Conservation (phyloP, 2,797 vertebrate genomes). For the Carapus acus region DNA sequence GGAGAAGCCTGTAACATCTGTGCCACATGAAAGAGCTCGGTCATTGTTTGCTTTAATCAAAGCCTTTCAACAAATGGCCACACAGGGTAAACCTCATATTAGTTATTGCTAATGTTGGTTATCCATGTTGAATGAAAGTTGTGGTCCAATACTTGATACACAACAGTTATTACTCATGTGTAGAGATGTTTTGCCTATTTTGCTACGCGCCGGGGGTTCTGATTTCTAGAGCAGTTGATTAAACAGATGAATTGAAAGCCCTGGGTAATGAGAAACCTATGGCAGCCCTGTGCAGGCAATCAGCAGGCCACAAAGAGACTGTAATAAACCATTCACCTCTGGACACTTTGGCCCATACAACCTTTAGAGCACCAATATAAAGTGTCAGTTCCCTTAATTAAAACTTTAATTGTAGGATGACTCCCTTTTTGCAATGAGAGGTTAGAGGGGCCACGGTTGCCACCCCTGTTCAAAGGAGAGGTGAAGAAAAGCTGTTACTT, state of each 20-base stretch:
- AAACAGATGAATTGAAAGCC: slow-evolving; percentile 74
- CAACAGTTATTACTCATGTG: slow-evolving; percentile 36
- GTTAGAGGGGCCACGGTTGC: slow-evolving; percentile 57
- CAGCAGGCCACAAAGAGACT: slow-evolving; percentile 63
- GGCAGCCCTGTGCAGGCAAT: slow-evolving; percentile 67
- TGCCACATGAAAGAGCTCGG: no score
- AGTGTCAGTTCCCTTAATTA: slow-evolving; percentile 78
- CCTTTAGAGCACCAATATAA: slow-evolving; percentile 67
- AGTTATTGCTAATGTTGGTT: slow-evolving; percentile 28
- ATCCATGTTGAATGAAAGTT: slow-evolving; percentile 19
- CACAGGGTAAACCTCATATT: slow-evolving; percentile 34
- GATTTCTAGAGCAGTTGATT: slow-evolving; percentile 73
- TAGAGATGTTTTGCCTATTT: slow-evolving; percentile 46
- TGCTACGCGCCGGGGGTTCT: slow-evolving; percentile 42
- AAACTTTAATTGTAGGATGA: slow-evolving; percentile 76
- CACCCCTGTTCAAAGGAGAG: slow-evolving; percentile 46
- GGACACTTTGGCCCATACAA: slow-evolving; percentile 65
- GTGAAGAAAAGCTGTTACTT: slow-evolving; percentile 61
- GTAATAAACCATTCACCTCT: slow-evolving; percentile 72
- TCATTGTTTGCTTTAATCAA: no score
- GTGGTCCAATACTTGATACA: slow-evolving; percentile 36
- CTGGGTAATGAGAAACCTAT: slow-evolving; percentile 75
- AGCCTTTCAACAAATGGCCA: slow-evolving; percentile 25
- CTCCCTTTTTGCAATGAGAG: slow-evolving; percentile 64
- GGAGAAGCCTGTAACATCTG: no score